These are phyloP conservation scores for Halictus rubicundus DNA, from an alignment of 1,140 invertebrate species.

Conservation along the genomic window DNA sequence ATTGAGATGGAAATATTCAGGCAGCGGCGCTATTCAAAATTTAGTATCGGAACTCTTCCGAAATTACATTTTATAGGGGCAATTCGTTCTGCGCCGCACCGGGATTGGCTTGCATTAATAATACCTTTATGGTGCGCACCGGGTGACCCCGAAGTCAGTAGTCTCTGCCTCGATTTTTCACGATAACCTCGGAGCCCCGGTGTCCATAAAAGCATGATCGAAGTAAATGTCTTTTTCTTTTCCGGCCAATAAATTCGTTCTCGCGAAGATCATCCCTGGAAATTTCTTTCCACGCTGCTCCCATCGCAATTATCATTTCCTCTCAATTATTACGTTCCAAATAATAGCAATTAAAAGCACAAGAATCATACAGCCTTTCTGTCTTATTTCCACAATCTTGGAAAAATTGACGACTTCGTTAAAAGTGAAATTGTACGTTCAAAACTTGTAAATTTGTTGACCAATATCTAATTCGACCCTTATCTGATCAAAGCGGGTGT, in stretches of 20 bases:
- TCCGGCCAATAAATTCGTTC: not conserved
- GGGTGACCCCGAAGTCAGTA: conserved; percentile 68
- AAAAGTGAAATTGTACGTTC: too few species aligned
- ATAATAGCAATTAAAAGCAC: too few species aligned
- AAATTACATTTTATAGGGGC: conserved; percentile 77
- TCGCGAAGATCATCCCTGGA: too few species aligned
- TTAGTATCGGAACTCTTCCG: conserved; percentile 70
- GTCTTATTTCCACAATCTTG: too few species aligned
- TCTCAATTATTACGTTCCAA: too few species aligned
- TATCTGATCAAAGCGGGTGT: too few species aligned
- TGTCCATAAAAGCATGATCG: conserved; percentile 23
- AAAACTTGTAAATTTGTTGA: too few species aligned
- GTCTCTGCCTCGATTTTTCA: conserved; percentile 65
- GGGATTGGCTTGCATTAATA: conserved; percentile 77
- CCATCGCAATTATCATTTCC: too few species aligned
- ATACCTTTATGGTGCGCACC: conserved; percentile 70
- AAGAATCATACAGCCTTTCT: too few species aligned
- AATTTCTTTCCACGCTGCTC: too few species aligned
- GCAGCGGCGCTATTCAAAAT: conserved; percentile 70
- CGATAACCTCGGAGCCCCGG: not conserved
- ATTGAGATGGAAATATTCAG: conserved; percentile 67
- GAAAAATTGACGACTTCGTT: too few species aligned
- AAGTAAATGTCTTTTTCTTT: conserved; percentile 14
- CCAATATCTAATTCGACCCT: too few species aligned
- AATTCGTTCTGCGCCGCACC: conserved; percentile 71